Base-by-base conservation (phyloP, 1,140 invertebrate genomes). In the Cotesia glomerata region DNA sequence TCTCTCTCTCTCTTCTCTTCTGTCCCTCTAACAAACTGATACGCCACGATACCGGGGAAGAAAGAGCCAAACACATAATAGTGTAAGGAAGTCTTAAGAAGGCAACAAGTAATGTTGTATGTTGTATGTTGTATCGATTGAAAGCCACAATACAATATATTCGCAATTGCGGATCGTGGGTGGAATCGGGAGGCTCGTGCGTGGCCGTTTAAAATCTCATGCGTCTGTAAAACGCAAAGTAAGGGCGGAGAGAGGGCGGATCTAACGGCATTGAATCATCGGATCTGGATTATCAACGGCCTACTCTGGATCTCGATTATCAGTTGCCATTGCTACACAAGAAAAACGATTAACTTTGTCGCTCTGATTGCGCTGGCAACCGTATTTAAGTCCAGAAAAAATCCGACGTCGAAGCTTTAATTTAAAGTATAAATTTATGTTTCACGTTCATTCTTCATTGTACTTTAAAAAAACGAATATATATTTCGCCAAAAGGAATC, bases 251-350 rank as follows among this genome's bases (percentile, higher is more conserved):
- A 64, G 39, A 45, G 49, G 59, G 69, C 45, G 56, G 56, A 71
- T 71, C 59, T 71, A 71, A 71, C 69, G 69, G 69, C 69, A 71
- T 56, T 71, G 61, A 64, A 71, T 64, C 59, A 64, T 71, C 61
- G 45, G 35, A 62, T 49, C 59, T 67, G 5, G 26, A 54, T 26
- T 64, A 64, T 56, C 51, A 51, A 16, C 35, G 11, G 9, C 9
- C 13, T 36, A 63, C 35, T 39, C 34, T 65, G 26, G 26, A 26
- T 26, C 26, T 26, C 26, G 26, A 26, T 26, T 26, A 26, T 26
- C 26, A 26, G 26, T 26, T 26, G 26, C 63, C n/a, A 63, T 51
- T 65, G 8, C 36, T 5, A 8, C 18, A 45, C 11, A 14, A 11
- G 39, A 49, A 49, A 49, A 65, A 18, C 63, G 36, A 49, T 65